Base-by-base conservation (phyloP, 2,888 invertebrate species). In the Siphonodentalium dalli region DNA sequence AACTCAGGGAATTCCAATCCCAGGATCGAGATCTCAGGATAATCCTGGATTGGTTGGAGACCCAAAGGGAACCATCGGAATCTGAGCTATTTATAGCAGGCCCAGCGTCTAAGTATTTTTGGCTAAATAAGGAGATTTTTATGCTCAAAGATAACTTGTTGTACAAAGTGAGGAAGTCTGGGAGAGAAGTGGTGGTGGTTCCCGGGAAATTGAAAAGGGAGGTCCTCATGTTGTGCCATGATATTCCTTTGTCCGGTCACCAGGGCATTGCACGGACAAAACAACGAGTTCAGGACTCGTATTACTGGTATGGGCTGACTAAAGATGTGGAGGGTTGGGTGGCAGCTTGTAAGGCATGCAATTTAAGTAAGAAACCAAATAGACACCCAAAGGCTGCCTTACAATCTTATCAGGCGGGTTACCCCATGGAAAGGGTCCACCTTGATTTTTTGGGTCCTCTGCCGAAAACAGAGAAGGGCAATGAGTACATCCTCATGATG, bases 341-440 rank as follows among this genome's bases (percentile, higher is more conserved):
- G 9, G 24, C 11, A 13, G 26, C 8, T 11, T 41, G 41, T 15
- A 7, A 11, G 4, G 15, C 18, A 9, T 46, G 46, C 18, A 41
- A 21, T 26, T 24, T 26, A 11, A 23, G 27, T 15, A 46, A 46
- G 33, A 46, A 38, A 27, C n/a, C 21, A n/a, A 13, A 24, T 13
- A 35, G 26, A 11, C 21, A 38, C 20, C 37, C 26, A 21, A 41
- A 26, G 15, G 26, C 11, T 11, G 39, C 52, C 13, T 15, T 52
- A 8, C 46, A 13, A 39, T 15, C 95, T 95, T 76, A 90, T 89
- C 24, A 93, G 90, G 84, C 96, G 93, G 72, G 90, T 88, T 9
- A 26, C 15, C 53, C 53, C 4, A 53, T 53, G 53, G 46, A 53
- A 26, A 24, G 53, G 13, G 47, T 53, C 15, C 53, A 53, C 28